These are phyloP conservation scores for Panagrolaimus sp. DNA, from an alignment of 1,140 invertebrate genomes.

Conservation along the genomic window DNA sequence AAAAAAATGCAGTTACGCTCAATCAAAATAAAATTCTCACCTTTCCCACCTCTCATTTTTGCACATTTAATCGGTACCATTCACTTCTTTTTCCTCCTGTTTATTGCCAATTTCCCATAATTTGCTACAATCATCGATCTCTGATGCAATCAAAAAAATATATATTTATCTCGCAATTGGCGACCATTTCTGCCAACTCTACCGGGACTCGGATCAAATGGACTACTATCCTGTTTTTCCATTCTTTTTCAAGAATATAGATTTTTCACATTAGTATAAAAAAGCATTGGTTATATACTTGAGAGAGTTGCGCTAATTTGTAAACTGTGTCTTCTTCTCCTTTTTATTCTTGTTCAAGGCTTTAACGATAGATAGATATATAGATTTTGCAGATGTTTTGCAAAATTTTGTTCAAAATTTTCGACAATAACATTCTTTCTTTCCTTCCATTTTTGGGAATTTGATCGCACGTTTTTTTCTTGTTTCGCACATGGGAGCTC, in stretches of 20 bases:
- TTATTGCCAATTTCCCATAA: neutral
- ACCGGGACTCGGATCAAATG: slow-evolving; percentile 2
- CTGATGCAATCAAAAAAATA: slow-evolving; percentile 13
- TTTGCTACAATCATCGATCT: slow-evolving; percentile 11
- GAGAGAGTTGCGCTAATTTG: slow-evolving; percentile 15
- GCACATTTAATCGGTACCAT: neutral
- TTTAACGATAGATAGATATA: too few relatives aligned
- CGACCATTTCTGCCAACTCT: neutral
- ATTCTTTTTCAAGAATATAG: too few relatives aligned
- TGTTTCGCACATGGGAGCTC: slow-evolving; percentile 14
- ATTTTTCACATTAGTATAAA: neutral
- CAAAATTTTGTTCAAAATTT: neutral
- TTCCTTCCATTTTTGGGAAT: neutral
- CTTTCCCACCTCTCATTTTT: slow-evolving; percentile 10
- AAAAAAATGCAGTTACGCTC: neutral
- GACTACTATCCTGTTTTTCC: neutral
- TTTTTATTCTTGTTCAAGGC: slow-evolving; percentile 1
- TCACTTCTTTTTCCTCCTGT: too few relatives aligned
- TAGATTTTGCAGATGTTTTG: slow-evolving; percentile 12
- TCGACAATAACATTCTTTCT: neutral
- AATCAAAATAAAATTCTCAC: neutral
- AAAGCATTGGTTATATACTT: slow-evolving; percentile 1
- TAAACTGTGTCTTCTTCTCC: slow-evolving; percentile 18
- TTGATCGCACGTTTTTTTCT: neutral
- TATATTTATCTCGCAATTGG: neutral